Evolutionary conservation across 1,140 invertebrate genomes (phyloP), one percentile per base, ranked within the genome.

Genomic region (Drosophila ercepeae): DNA sequence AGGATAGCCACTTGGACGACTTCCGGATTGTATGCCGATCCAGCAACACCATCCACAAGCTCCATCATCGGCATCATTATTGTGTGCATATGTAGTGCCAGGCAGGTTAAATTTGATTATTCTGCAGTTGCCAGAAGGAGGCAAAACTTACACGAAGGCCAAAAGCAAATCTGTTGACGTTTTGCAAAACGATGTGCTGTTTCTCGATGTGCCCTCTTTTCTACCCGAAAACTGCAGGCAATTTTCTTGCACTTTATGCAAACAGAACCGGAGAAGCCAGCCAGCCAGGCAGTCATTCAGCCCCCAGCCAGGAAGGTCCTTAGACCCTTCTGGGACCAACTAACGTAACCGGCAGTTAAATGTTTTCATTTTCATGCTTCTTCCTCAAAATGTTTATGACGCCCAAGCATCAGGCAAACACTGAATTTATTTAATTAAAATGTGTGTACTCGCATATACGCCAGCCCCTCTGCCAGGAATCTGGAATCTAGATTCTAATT

Each of bases 341-440:
- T 61, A 45, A 84, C 64, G 39, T 61, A 84, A 72, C 71, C 65
- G 53, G 64, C 76, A 72, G 67, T 78, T 88, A 88, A 88, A 88
- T 88, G 83, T 88, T 88, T 88, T 88, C 69, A 86, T 86, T 86
- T 86, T 81, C 81, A 11, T 23, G 42, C 65, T 42, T 18, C 49
- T 55, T 41, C 50, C 63, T 45, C 63, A 63, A 63, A 78, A 75
- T 86, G 79, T 86, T 86, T 84, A 86, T 86, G 81, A 86, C 70
- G 70, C 60, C 71, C 73, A 55, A 75, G 63, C 69, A 77, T 60
- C 73, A 65, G 57, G 78, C 78, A 83, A 88, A 88, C 58, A 88
- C 82, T 55, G 69, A 88, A 88, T 88, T 78, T 88, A 88, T 88
- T 88, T 88, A 88, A 88, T 88, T 88, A 88, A 88, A 88, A 88